Evolutionary conservation across 1,140 invertebrate species (phyloP), one percentile per base, ranked within the genome.

Genomic region (Ceratoteleas bidentatus): DNA sequence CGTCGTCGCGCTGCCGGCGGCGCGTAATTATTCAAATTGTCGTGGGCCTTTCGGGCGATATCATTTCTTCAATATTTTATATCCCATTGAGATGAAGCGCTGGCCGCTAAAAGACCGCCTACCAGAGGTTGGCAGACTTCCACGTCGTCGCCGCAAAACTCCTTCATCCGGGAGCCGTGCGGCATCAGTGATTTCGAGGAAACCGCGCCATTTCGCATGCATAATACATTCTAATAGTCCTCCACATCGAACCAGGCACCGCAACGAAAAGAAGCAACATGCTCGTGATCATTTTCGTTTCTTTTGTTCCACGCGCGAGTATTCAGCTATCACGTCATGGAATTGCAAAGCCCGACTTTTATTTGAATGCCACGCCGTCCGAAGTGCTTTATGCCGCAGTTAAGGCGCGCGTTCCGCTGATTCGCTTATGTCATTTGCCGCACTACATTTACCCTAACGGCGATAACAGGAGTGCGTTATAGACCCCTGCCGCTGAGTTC

Each of bases 101-200:
- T 72, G 79, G 84, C 87, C 84, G 86, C 87, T 87, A 87, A 90
- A 88, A 88, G 85, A 89, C 86, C 85, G 86, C 83, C 86, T 83
- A 86, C 79, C 81, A 76, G 87, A 85, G 85, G 85, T 89, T 89
- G 88, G 88, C 89, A 89, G 87, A 85, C 88, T 90, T 90, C 88
- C 88, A 90, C 87, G 85, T 89, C 87, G 86, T 89, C 87, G 88
- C 88, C 88, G 87, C 87, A 90, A 90, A 90, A 90, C 87, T 90
- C 87, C 88, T 90, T 90, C 88, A 90, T 89, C 88, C 89, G 87
- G 87, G 84, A 85, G 84, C 81, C 80, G 84, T 86, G 86, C 83
- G 86, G 88, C 86, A 87, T 84, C 85, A 88, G 86, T 89, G 88
- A 90, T 89, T 88, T 89, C 85, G 83, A 85, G 85, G 85, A 87